Percentiles rank a stretch among this genome's conserved stretches.
These are phyloP conservation scores for Tryphoninae sp. DNA, from an alignment of 2,888 invertebrate species.

Conservation along the genomic window DNA sequence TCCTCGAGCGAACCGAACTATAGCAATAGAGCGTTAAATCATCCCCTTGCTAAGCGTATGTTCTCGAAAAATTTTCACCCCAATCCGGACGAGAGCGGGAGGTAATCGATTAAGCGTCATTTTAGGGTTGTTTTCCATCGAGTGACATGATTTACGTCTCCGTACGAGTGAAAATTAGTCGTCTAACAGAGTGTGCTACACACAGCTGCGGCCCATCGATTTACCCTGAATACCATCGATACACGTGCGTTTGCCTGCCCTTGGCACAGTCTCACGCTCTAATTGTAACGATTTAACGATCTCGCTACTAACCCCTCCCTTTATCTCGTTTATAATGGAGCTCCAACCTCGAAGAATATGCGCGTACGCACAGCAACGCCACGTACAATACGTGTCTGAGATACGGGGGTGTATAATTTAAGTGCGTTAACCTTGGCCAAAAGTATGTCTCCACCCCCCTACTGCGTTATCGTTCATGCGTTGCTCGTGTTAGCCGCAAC, in stretches of 20 bases:
- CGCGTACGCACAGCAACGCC: constrained; percentile 6
- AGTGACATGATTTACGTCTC: not conserved
- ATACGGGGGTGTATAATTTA: constrained; percentile 57
- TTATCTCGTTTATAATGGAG: constrained; percentile 37
- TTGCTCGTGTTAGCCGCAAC: constrained; percentile 9
- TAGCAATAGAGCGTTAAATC: too few species aligned
- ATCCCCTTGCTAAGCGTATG: not conserved
- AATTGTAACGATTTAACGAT: constrained; percentile 75
- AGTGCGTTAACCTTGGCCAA: constrained; percentile 59
- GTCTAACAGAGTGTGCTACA: constrained; percentile 65
- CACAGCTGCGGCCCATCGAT: constrained; percentile 67
- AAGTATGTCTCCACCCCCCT: constrained; percentile 53
- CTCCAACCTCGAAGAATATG: constrained; percentile 14
- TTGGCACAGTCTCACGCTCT: constrained; percentile 64
- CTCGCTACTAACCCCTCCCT: constrained; percentile 37
- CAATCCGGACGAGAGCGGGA: not conserved
- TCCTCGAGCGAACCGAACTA: too few species aligned
- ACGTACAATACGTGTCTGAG: constrained; percentile 23
- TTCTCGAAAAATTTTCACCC: not conserved
- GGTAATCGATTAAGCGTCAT: constrained; percentile 21
- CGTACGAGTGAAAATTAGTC: constrained; percentile 68
- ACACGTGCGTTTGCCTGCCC: constrained; percentile 54
- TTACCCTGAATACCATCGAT: constrained; percentile 29
- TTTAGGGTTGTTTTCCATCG: constrained; percentile 18
- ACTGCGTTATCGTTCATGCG: constrained; percentile 12